These are phyloP conservation scores for Notarius quadriscutis DNA, from an alignment of 2,113 vertebrate genomes.

Conservation along the genomic window DNA sequence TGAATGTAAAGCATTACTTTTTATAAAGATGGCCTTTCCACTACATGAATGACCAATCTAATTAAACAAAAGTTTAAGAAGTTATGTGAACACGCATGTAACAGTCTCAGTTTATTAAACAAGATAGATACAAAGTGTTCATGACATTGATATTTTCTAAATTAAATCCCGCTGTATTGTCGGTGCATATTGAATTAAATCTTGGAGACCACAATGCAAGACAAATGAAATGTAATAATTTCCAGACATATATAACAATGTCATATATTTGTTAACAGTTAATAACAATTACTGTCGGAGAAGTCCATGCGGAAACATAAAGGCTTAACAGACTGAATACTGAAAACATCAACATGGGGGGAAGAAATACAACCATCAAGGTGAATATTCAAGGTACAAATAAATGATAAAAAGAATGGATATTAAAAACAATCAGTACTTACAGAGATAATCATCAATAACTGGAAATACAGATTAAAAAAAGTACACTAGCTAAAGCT, in stretches of 20 bases:
- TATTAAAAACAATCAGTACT: slow-evolving; percentile 70
- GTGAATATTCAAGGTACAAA: slow-evolving; percentile 91
- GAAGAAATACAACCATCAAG: slow-evolving; percentile 68
- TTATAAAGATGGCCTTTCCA: neutral
- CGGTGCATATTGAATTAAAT: slow-evolving; percentile 76
- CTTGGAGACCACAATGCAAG: slow-evolving; percentile 79
- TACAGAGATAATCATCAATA: slow-evolving; percentile 82
- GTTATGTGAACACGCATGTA: slow-evolving; percentile 59
- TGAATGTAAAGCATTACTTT: neutral
- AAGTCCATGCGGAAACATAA: slow-evolving; percentile 87
- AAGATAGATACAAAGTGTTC: slow-evolving; percentile 80
- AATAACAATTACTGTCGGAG: slow-evolving; percentile 87
- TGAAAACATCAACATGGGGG: slow-evolving; percentile 80
- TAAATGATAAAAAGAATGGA: slow-evolving; percentile 75
- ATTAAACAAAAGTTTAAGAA: neutral
- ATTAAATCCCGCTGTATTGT: slow-evolving; percentile 72
- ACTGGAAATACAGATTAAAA: slow-evolving; percentile 70
- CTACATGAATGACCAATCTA: neutral
- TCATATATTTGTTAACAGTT: slow-evolving; percentile 84
- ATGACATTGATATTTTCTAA: slow-evolving; percentile 73
- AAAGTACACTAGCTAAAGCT: slow-evolving; percentile 70
- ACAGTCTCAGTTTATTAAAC: slow-evolving; percentile 80
- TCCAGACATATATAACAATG: slow-evolving; percentile 87
- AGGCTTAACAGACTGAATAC: slow-evolving; percentile 86
- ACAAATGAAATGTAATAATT: slow-evolving; percentile 75